Percentiles rank a stretch among this genome's conserved stretches.
These are phyloP conservation scores for Semnornis frantzii DNA, from an alignment of 2,113 vertebrate species.

Conservation along the genomic window DNA sequence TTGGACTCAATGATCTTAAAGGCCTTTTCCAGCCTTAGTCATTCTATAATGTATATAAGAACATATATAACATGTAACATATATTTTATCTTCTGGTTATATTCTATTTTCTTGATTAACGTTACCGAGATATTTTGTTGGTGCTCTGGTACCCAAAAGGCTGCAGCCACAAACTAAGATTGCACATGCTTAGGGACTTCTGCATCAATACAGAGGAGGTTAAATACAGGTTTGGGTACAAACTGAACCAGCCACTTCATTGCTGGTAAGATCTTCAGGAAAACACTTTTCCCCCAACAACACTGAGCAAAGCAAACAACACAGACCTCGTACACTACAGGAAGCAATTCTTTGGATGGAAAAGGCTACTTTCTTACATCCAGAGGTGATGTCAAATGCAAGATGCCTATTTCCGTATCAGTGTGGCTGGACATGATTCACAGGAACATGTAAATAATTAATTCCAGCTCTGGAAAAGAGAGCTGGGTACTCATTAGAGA, in stretches of 20 bases:
- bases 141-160: neutral
- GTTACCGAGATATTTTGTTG: neutral
- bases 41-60: no score
- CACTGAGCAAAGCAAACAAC: neutral
- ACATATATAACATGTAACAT: no score
- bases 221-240: neutral
- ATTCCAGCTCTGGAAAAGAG: neutral
- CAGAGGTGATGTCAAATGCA: neutral
- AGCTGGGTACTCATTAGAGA: neutral
- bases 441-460: slow-evolving; percentile 14
- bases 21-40: no score
- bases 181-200: neutral
- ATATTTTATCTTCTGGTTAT: no score
- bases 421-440: neutral
- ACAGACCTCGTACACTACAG: neutral
- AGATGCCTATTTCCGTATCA: neutral
- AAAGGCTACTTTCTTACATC: neutral
- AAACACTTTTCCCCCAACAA: neutral
- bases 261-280: neutral
- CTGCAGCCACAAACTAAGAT: neutral
- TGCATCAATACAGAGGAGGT: neutral
- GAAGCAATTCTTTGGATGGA: neutral
- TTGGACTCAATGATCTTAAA: no score
- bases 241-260: neutral
- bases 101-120: neutral